Evolutionary conservation across 2,797 vertebrate species (phyloP).

Genomic region (Enteromius paludinosus): DNA sequence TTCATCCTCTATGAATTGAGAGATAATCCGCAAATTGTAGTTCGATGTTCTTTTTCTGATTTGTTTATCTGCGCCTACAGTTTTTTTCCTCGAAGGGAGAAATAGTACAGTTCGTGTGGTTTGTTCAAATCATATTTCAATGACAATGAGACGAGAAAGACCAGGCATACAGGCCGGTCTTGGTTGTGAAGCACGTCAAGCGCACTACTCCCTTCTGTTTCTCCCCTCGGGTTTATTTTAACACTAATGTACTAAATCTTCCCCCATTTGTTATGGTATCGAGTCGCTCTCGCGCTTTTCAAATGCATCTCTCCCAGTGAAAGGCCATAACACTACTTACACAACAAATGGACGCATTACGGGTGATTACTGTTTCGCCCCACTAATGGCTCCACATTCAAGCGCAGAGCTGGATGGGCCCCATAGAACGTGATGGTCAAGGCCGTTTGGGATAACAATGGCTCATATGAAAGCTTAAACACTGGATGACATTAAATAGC

Average conservation of each 20-base stretch:
- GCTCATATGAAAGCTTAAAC: constrained; percentile 67
- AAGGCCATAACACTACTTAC: constrained; percentile 79
- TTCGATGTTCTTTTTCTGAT: neutral
- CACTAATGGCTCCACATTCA: constrained; percentile 78
- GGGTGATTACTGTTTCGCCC: constrained; percentile 81
- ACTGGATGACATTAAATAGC: constrained; percentile 73
- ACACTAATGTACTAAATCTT: constrained; percentile 72
- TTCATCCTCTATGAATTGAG: neutral
- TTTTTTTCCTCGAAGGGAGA: neutral
- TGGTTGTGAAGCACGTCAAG: neutral
- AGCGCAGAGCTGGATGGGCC: constrained; percentile 72
- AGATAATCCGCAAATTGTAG: constrained; percentile 5
- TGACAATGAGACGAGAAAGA: constrained; percentile 35
- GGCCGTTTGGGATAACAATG: constrained; percentile 71
- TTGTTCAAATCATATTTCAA: constrained; percentile 32
- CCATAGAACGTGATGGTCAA: constrained; percentile 72
- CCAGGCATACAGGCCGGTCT: constrained; percentile 37
- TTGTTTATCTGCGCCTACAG: constrained; percentile 22
- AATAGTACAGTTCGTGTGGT: neutral
- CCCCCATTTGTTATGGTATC: constrained; percentile 77
- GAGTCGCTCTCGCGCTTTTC: constrained; percentile 73
- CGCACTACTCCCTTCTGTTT: constrained; percentile 36
- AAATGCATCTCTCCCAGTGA: constrained; percentile 71
- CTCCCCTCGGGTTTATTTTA: constrained; percentile 69
- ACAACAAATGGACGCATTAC: constrained; percentile 82